Conservation (phyloP, 1,140 invertebrate species). For the Drosophila parabipectinata region DNA sequence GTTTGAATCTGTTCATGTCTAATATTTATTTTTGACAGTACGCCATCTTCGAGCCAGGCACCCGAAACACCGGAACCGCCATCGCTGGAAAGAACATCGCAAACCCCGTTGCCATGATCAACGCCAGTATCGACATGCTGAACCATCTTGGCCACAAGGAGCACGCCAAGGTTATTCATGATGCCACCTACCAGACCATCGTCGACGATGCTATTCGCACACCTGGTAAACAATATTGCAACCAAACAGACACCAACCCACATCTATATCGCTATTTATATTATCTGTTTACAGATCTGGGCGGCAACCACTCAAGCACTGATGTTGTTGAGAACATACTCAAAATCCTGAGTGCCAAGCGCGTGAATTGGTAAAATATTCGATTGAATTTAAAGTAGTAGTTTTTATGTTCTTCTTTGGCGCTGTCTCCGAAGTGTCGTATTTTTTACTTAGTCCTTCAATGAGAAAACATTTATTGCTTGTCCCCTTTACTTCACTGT, state of each 20-base stretch:
- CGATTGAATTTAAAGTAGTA: slow-evolving; percentile 32
- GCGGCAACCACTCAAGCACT: slow-evolving; percentile 87
- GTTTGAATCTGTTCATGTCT: neutral
- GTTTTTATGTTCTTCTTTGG: slow-evolving; percentile 31
- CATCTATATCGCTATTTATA: neutral
- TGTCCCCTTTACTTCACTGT: slow-evolving; percentile 59
- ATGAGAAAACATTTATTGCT: slow-evolving; percentile 52
- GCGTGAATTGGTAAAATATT: slow-evolving; percentile 83
- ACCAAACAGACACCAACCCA: neutral
- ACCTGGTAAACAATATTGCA: slow-evolving; percentile 85
- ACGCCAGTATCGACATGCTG: slow-evolving; percentile 96
- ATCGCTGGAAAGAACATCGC: slow-evolving; percentile 98
- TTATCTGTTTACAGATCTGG: slow-evolving; percentile 85
- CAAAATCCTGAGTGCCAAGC: slow-evolving; percentile 85
- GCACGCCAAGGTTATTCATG: slow-evolving; percentile 91
- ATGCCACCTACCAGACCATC: slow-evolving; percentile 92
- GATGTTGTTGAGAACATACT: slow-evolving; percentile 89
- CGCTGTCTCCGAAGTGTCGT: slow-evolving; percentile 46
- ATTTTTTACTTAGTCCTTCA: slow-evolving; percentile 56
- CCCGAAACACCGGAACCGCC: slow-evolving; percentile 95
- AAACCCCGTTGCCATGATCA: slow-evolving; percentile 98
- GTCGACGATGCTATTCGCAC: slow-evolving; percentile 93
- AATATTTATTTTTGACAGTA: slow-evolving; percentile 85
- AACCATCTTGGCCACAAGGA: slow-evolving; percentile 93
- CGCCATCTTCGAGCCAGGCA: slow-evolving; percentile 97